These are phyloP conservation scores for Centruroides sculpturatus DNA, from an alignment of 1,140 invertebrate species.

Conservation along the genomic window DNA sequence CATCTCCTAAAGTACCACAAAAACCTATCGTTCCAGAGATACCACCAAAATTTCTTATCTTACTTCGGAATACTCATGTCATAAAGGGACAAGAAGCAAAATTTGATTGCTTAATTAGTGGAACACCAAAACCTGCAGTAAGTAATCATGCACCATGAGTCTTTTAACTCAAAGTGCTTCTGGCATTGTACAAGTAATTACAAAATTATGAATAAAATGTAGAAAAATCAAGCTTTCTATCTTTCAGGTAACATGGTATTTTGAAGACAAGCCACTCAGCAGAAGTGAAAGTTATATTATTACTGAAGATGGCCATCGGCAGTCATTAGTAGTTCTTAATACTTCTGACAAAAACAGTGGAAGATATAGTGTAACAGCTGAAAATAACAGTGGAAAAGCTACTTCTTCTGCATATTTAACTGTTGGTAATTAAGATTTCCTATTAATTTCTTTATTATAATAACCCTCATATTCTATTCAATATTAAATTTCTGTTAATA, in stretches of 20 bases:
- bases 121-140: conserved; percentile 59
- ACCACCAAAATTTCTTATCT: conserved; percentile 47
- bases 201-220: no score
- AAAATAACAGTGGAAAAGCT: conserved; percentile 76
- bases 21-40: neutral
- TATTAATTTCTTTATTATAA: no score
- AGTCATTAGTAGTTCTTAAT: conserved; percentile 44
- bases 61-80: conserved; percentile 40
- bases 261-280: conserved; percentile 50
- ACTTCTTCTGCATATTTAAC: conserved; percentile 74
- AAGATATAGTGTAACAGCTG: conserved; percentile 39
- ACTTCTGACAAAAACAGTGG: conserved; percentile 40
- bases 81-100: conserved; percentile 39
- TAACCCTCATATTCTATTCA: no score
- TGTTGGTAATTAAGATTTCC: conserved; percentile 33
- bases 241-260: conserved; percentile 50
- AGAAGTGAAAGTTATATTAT: conserved; percentile 50
- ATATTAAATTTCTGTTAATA: no score
- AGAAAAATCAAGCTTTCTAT: neutral
- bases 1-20: conserved; percentile 25
- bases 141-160: conserved; percentile 1
- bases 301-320: conserved; percentile 48
- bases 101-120: conserved; percentile 53
- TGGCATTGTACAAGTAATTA: no score
- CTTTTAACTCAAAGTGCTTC: no score